Base-by-base conservation (phyloP, 2,113 vertebrate species). In the Charina bottae region DNA sequence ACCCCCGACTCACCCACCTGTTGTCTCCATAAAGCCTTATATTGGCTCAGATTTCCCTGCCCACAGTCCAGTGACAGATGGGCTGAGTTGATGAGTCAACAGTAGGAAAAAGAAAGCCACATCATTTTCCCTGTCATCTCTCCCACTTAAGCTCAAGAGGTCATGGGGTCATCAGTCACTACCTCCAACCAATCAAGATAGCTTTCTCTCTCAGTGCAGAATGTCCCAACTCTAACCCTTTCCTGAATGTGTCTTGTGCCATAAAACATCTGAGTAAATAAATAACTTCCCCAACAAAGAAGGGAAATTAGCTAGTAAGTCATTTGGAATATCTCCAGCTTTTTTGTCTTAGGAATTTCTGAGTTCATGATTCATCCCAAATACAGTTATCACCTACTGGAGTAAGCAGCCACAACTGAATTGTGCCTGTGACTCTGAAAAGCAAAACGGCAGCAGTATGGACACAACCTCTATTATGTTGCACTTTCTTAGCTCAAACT, bases 31-130 rank as follows among this genome's bases (percentile, higher is more conserved):
- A 93, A 93, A 95, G 55, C 84, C 53, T 92, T 64, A 9, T 60
- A 89, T 87, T 62, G 95, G 93, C 72, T 94, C 94, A 2, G 28
- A 60, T 89, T 92, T 92, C 93, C 21, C 0, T 88, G 89, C 59
- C 87, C 93, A 2, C 3, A 87, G 85, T n/a, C 15, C 88, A 88
- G 86, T 84, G 92, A 88, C 86, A 93, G 91, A 86, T 64, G 8
- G 68, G 72, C 42, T 6, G 0, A 89, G 1, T 54, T 54, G 26
- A 88, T 56, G 87, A 91, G 88, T 88, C 60, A 93, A 88, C 56
- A 55, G 58, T 60, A 91, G 85, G 90, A 55, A 6, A 23, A 42
- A 88, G 49, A n/a, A 93, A 90, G 56, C 24, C 2, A 64, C 88
- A 72, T 64, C 46, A 56, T 88, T 90, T 84, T 68, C 72, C 53